Conservation (phyloP, 2,888 invertebrate species). For the Napeogenes sylphis region DNA sequence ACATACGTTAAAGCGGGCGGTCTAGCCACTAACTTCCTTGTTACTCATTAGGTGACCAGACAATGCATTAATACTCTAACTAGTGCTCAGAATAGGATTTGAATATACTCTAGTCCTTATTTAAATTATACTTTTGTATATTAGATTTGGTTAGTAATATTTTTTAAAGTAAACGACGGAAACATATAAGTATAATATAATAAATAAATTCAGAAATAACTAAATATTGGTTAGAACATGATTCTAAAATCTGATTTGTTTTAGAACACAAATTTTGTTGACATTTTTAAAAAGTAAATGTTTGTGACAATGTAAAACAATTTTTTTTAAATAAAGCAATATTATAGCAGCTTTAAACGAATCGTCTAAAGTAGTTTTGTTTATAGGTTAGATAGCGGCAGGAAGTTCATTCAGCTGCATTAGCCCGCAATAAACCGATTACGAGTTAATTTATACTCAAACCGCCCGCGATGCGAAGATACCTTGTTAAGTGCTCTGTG, state of each 20-base stretch:
- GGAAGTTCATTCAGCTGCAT: constrained; percentile 30
- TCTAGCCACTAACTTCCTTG: constrained; percentile 14
- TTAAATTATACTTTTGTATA: too few relatives aligned
- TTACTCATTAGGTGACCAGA: constrained; percentile 15
- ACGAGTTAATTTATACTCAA: constrained; percentile 23
- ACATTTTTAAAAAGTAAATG: too few relatives aligned
- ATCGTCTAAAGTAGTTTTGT: constrained; percentile 6
- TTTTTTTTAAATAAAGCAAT: too few relatives aligned
- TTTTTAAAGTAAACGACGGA: too few relatives aligned
- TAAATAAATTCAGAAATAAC: too few relatives aligned
- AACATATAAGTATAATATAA: too few relatives aligned
- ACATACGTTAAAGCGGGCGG: not conserved
- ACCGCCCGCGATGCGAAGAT: constrained; percentile 22
- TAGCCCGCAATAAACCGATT: constrained; percentile 28
- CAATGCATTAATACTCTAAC: constrained; percentile 3
- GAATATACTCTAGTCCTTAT: too few relatives aligned
- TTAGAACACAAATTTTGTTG: too few relatives aligned
- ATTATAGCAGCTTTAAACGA: not conserved
- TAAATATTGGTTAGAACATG: too few relatives aligned
- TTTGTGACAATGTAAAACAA: too few relatives aligned
- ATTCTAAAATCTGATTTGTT: too few relatives aligned
- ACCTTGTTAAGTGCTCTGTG: constrained; percentile 24
- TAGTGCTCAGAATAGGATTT: not conserved
- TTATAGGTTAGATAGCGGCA: constrained; percentile 26
- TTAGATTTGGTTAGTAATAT: too few relatives aligned